These are phyloP conservation scores for Drosophila cardini DNA, from an alignment of 1,140 invertebrate species.

Conservation along the genomic window DNA sequence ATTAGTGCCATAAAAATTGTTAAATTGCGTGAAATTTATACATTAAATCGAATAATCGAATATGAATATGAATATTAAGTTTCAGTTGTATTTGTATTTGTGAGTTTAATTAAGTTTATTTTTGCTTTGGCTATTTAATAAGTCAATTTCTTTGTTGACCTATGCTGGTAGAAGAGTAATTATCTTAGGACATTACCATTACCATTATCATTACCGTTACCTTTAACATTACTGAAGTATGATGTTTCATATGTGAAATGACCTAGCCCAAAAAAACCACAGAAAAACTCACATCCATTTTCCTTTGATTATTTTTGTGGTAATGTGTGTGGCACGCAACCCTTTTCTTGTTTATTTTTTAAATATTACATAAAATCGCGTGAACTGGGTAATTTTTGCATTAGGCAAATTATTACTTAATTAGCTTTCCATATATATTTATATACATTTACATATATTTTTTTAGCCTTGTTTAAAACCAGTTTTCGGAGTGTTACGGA, in stretches of 20 bases:
- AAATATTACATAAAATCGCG: conserved; percentile 26
- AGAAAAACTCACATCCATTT: neutral
- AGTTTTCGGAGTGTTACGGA: no score
- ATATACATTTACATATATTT: no score
- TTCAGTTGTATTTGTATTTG: no score
- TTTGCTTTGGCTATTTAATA: neutral
- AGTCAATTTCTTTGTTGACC: neutral
- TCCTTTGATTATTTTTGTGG: neutral
- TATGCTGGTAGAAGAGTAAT: neutral
- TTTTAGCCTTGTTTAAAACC: no score
- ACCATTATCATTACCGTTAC: no score
- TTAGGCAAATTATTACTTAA: conserved; percentile 73
- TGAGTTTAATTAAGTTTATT: neutral
- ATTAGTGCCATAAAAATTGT: neutral
- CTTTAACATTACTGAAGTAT: no score
- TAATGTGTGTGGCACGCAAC: conserved; percentile 16
- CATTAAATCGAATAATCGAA: neutral
- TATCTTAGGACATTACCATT: neutral
- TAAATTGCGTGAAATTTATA: neutral
- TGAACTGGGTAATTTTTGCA: conserved; percentile 46
- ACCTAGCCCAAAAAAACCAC: neutral
- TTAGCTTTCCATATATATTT: conserved; percentile 65
- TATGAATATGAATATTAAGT: neutral
- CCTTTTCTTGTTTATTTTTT: conserved; percentile 7
- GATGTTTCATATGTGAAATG: neutral